These are phyloP conservation scores for Trematomus bernacchii DNA, from an alignment of 2,797 vertebrate genomes.

Conservation along the genomic window DNA sequence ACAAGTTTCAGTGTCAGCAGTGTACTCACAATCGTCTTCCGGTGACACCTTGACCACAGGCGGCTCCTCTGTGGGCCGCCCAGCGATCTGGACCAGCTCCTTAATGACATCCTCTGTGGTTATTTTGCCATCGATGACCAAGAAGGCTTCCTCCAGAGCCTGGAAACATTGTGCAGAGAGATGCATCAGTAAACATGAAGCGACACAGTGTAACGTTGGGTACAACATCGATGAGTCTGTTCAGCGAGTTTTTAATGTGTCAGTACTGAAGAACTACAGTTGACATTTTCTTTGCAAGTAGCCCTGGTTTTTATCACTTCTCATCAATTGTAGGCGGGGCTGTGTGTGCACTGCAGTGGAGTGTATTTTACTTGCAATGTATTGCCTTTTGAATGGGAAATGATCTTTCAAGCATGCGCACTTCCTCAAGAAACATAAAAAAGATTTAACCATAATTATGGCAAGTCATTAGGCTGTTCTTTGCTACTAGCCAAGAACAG, in stretches of 20 bases:
- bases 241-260: neutral
- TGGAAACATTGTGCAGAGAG: conserved; percentile 56
- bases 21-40: conserved; percentile 93
- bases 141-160: conserved; percentile 97
- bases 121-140: conserved; percentile 94
- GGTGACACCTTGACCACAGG: conserved; percentile 94
- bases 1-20: neutral
- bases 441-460: too few relatives aligned
- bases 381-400: too few relatives aligned
- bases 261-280: neutral
- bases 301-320: too few relatives aligned
- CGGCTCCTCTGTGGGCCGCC: conserved; percentile 91
- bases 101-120: conserved; percentile 97
- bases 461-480: too few relatives aligned
- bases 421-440: too few relatives aligned
- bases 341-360: too few relatives aligned
- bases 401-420: too few relatives aligned
- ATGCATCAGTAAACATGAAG: neutral
- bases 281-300: too few relatives aligned
- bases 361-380: too few relatives aligned
- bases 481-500: too few relatives aligned
- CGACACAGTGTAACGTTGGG: neutral
- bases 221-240: neutral
- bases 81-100: conserved; percentile 95
- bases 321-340: too few relatives aligned